Evolutionary conservation across 2,113 vertebrate species (phyloP).

Genomic region (Coturnix japonica): DNA sequence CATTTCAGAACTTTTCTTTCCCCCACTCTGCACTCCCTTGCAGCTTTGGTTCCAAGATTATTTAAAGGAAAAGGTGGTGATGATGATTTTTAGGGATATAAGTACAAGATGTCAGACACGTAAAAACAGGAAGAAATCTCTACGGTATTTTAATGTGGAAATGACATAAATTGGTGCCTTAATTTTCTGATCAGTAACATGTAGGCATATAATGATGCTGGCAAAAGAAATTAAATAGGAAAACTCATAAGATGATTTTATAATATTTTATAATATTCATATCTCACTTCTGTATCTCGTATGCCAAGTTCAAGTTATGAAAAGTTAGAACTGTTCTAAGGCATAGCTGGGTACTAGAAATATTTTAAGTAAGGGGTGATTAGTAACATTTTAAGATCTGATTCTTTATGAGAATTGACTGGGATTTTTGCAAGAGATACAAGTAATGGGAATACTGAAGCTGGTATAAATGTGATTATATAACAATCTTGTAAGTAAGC

Average conservation of each 20-base stretch:
- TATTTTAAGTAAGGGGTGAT: background rate
- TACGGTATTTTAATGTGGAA: background rate
- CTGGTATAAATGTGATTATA: slow-evolving; percentile 35
- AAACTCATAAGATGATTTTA: background rate
- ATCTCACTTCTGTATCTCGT: slow-evolving; percentile 2
- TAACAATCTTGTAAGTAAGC: slow-evolving; percentile 23
- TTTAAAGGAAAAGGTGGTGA: background rate
- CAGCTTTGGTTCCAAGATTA: background rate
- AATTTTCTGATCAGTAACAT: background rate
- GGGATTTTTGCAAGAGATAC: slow-evolving; percentile 15
- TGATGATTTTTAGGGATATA: background rate
- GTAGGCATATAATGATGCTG: background rate
- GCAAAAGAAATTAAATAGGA: background rate
- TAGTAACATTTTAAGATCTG: background rate
- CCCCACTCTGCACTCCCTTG: background rate
- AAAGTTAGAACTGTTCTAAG: slow-evolving; percentile 7
- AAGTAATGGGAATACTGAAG: slow-evolving; percentile 11
- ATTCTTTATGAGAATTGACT: slow-evolving; percentile 16
- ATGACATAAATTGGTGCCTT: background rate
- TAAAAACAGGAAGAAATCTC: background rate
- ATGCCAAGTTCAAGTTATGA: background rate
- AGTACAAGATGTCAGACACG: slow-evolving; percentile 14
- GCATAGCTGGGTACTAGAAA: background rate
- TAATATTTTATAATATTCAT: background rate
- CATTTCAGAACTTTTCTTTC: background rate